Evolutionary conservation across 2,113 vertebrate genomes (phyloP).

Genomic region (Amphilophus citrinellus): DNA sequence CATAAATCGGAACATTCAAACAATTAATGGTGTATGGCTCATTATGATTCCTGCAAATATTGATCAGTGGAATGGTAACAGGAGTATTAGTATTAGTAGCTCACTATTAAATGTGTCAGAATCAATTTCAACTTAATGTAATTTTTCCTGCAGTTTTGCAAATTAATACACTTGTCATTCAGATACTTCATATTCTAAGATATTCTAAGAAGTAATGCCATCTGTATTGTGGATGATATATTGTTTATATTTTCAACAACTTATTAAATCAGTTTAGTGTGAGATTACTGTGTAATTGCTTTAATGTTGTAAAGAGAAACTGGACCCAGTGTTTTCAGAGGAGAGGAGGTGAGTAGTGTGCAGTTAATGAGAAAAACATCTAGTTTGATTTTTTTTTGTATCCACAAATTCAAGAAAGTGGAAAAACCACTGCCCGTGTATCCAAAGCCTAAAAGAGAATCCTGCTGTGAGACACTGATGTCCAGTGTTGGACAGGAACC

Average conservation of each 20-base stretch:
- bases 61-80: not conserved
- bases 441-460: not conserved
- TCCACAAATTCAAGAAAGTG: not conserved
- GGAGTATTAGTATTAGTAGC: not conserved
- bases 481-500: too few relatives aligned
- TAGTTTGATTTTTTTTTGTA: not conserved
- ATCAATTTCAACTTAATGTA: not conserved
- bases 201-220: not conserved
- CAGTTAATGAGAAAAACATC: not conserved
- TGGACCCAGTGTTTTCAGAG: not conserved
- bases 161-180: not conserved
- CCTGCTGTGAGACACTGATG: not conserved
- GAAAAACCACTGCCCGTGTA: not conserved
- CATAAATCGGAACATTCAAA: not conserved
- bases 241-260: not conserved
- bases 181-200: not conserved
- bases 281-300: slow-evolving; percentile 11
- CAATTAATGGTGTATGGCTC: not conserved
- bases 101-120: not conserved
- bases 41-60: not conserved
- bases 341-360: not conserved
- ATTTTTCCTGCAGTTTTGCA: not conserved
- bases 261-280: not conserved
- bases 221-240: not conserved
- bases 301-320: slow-evolving; percentile 10